These are phyloP conservation scores for Trichopria drosophilae DNA, from an alignment of 2,888 invertebrate genomes.

Conservation along the genomic window DNA sequence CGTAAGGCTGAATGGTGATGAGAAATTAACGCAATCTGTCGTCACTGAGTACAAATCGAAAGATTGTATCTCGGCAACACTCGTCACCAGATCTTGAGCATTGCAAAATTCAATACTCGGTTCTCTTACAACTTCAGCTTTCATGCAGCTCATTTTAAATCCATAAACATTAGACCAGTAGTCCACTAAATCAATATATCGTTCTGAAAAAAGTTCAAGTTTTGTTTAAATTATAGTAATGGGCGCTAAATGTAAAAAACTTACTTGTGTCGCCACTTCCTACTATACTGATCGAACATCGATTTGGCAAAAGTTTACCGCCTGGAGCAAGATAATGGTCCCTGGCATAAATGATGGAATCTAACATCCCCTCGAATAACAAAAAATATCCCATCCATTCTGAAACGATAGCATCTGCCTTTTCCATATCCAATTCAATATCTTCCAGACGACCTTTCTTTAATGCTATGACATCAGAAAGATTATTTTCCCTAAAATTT, in stretches of 20 bases:
- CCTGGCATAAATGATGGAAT: constrained; percentile 87
- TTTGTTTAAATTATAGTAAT: constrained; percentile 2
- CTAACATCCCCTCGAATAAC: constrained; percentile 94
- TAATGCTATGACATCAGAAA: constrained; percentile 73
- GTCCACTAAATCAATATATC: constrained; percentile 72
- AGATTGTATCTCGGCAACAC: constrained; percentile 49
- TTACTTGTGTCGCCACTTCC: constrained; percentile 76
- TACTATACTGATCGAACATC: constrained; percentile 78
- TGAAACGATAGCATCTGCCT: constrained; percentile 90
- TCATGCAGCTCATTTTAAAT: constrained; percentile 91
- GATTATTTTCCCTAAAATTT: constrained; percentile 70
- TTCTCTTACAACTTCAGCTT: constrained; percentile 79
- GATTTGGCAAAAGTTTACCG: constrained; percentile 81
- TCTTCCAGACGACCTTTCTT: constrained; percentile 87
- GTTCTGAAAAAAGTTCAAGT: constrained; percentile 58
- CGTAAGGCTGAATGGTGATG: constrained; percentile 69
- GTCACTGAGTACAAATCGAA: constrained; percentile 78
- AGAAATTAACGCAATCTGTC: constrained; percentile 72
- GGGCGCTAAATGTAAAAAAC: constrained; percentile 21
- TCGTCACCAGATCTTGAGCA: constrained; percentile 51
- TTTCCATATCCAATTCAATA: constrained; percentile 71
- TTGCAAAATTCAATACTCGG: constrained; percentile 68
- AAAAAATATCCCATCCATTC: constrained; percentile 99
- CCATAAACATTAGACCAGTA: constrained; percentile 96
- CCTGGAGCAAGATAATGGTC: constrained; percentile 76